Conservation (phyloP, 2,113 vertebrate species). For the Microcebus murinus region DNA sequence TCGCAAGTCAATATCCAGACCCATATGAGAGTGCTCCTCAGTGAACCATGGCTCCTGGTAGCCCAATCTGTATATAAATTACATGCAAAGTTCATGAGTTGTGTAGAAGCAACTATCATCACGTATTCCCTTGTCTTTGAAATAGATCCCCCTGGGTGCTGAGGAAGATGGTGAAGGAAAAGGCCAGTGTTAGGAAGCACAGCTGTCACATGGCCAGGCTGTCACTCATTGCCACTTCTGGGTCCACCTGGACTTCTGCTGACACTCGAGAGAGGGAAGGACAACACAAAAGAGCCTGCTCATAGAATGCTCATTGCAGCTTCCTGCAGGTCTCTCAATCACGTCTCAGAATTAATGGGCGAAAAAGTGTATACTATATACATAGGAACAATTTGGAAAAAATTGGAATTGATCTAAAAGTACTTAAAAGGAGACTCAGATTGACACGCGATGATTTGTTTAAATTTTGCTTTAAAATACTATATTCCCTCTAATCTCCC, state of each 20-base stretch:
- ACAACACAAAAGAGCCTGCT: background rate
- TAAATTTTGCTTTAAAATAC: background rate
- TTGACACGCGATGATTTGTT: background rate
- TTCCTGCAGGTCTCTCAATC: background rate
- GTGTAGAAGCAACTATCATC: background rate
- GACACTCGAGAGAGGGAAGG: background rate
- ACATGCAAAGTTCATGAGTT: conserved; percentile 9
- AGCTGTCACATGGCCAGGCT: background rate
- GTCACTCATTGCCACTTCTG: background rate
- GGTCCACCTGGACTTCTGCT: background rate
- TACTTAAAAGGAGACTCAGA: conserved; percentile 1
- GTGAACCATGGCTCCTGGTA: background rate
- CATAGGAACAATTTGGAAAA: background rate
- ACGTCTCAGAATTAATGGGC: background rate
- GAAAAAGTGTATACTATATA: background rate
- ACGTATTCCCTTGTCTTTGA: background rate
- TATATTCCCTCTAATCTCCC: background rate
- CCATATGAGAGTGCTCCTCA: background rate
- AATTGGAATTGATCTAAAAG: background rate
- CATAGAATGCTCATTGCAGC: background rate
- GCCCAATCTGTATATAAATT: conserved; percentile 37
- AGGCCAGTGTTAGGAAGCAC: background rate
- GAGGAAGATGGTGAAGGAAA: background rate
- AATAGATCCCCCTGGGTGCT: background rate
- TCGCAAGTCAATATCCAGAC: background rate